A percentile compares a stretch with the other conserved stretches of the same genome.
Evolutionary conservation across 2,888 invertebrate species (phyloP).

Genomic region (Chelonus formosanus): DNA sequence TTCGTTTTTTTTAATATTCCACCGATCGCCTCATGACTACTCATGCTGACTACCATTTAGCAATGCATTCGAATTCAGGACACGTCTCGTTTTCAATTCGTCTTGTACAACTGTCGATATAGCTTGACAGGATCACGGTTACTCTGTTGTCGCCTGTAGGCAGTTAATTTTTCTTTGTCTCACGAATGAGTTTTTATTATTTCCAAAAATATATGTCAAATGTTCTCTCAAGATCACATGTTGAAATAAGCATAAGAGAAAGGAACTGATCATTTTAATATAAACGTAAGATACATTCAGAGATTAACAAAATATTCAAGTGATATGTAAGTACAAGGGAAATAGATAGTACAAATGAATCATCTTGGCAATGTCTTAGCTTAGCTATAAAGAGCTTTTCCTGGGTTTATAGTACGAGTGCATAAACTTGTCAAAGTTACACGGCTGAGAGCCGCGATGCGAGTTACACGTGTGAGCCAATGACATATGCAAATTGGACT

Average conservation of each 20-base stretch:
- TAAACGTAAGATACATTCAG: constrained; percentile 6
- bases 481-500: constrained; percentile 46
- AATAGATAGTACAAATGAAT: constrained; percentile 22
- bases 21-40: constrained; percentile 24
- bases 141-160: constrained; percentile 42
- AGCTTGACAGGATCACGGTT: constrained; percentile 40
- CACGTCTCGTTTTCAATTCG: constrained; percentile 46
- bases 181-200: no score
- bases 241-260: no score
- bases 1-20: constrained; percentile 28
- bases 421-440: constrained; percentile 47
- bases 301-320: constrained; percentile 26
- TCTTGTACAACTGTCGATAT: constrained; percentile 45
- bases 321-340: constrained; percentile 14
- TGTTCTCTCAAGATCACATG: no score
- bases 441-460: constrained; percentile 39
- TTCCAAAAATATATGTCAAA: no score
- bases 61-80: constrained; percentile 39
- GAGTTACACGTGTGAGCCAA: constrained; percentile 39
- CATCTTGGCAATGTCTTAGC: constrained; percentile 5
- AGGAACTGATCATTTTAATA: background rate
- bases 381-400: constrained; percentile 4
- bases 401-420: constrained; percentile 36
- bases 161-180: constrained; percentile 45
- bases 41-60: constrained; percentile 15